Conservation (phyloP, 2,113 vertebrate species). For the Melanocharis versteri region DNA sequence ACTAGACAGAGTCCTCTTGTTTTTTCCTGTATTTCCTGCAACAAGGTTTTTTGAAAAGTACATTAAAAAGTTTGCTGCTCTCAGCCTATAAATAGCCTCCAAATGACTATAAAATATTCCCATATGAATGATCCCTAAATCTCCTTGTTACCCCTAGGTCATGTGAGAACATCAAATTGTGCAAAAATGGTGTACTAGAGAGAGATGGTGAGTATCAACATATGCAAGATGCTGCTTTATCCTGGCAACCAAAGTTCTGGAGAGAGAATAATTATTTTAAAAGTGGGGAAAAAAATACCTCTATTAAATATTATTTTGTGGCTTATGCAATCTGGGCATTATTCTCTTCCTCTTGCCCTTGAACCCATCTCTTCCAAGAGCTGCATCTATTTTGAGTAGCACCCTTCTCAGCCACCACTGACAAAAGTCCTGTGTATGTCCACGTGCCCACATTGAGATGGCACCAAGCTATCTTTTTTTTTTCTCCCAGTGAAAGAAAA, state of each 20-base stretch:
- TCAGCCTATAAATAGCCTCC: background rate
- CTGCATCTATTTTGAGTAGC: background rate
- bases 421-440: background rate
- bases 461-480: background rate
- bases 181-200: background rate
- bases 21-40: background rate
- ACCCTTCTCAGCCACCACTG: background rate
- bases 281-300: background rate
- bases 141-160: background rate
- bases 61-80: background rate
- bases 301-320: background rate
- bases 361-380: background rate
- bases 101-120: background rate
- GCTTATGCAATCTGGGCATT: background rate
- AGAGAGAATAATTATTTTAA: background rate
- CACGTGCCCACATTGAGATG: background rate
- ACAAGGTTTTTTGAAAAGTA: background rate
- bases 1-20: background rate
- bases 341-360: background rate
- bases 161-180: background rate
- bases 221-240: background rate
- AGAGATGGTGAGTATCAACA: background rate
- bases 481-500: background rate
- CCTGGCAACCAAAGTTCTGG: background rate
- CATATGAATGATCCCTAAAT: background rate